phyloP scores from a whole-genome alignment of 2,888 invertebrate genomes.

The Vesta saturnalis region DNA sequence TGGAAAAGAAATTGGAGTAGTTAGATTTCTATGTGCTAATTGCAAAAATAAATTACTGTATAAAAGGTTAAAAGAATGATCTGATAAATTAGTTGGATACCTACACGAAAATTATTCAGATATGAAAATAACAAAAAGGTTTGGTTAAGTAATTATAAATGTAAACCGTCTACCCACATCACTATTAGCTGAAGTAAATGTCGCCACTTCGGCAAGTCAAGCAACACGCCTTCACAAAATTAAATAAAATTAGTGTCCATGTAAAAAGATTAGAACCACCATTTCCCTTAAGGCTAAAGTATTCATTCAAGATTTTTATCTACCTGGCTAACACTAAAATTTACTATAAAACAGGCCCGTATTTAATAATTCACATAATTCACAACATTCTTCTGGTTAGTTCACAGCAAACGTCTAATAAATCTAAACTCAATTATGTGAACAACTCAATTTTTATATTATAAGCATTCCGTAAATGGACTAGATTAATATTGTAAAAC shows the following conservation, averaged over 20 bases:
- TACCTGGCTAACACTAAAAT: conserved; percentile 24
- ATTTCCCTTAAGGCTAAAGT: conserved; percentile 26
- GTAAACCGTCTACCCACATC: conserved; percentile 39
- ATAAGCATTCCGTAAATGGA: too few relatives aligned
- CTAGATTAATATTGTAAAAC: not conserved
- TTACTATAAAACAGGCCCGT: conserved; percentile 11
- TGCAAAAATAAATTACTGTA: too few relatives aligned
- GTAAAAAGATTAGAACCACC: conserved; percentile 37
- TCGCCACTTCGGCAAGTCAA: conserved; percentile 39
- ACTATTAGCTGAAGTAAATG: conserved; percentile 32
- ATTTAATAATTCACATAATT: not conserved
- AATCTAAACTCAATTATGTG: too few relatives aligned
- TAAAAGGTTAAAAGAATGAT: too few relatives aligned
- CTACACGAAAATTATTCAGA: not conserved
- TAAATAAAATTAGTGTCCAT: conserved; percentile 39
- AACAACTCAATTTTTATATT: too few relatives aligned
- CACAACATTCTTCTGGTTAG: not conserved
- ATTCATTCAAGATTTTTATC: conserved; percentile 34
- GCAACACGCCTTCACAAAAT: conserved; percentile 35
- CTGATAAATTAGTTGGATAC: not conserved
- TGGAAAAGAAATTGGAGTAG: too few relatives aligned
- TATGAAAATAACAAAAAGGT: conserved; percentile 27
- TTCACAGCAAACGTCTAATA: not conserved
- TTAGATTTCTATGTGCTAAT: too few relatives aligned
- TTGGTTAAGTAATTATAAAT: conserved; percentile 42